phyloP scores from a whole-genome alignment of 1,140 invertebrate genomes.

The Calycopis cecrops region DNA sequence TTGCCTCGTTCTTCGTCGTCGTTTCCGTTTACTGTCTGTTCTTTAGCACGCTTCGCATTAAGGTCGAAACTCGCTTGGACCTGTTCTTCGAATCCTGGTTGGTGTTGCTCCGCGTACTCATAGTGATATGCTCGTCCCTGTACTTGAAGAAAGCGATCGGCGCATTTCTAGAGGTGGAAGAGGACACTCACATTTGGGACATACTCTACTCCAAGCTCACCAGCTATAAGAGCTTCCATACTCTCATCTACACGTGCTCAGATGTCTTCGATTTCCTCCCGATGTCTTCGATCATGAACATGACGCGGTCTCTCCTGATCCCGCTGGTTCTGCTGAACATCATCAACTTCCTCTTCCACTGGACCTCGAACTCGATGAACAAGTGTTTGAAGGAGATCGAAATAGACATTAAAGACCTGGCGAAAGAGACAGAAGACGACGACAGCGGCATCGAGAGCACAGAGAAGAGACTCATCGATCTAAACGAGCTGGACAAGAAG shows the following conservation, averaged over 20 bases:
- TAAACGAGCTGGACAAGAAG: slow-evolving; percentile 30
- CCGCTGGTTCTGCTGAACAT: slow-evolving; percentile 73
- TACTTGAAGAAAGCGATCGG: slow-evolving; percentile 51
- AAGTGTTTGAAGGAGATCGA: slow-evolving; percentile 22
- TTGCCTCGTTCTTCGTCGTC: slow-evolving; percentile 61
- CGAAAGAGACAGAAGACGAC: slow-evolving; percentile 29
- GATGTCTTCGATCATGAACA: slow-evolving; percentile 67
- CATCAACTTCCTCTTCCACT: slow-evolving; percentile 60
- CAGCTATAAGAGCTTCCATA: slow-evolving; percentile 86
- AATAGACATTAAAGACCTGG: slow-evolving; percentile 17
- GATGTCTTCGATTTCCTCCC: slow-evolving; percentile 89
- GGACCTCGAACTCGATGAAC: slow-evolving; percentile 41
- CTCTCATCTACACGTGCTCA: slow-evolving; percentile 89
- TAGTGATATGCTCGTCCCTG: slow-evolving; percentile 37
- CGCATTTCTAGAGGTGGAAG: slow-evolving; percentile 56
- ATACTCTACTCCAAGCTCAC: slow-evolving; percentile 86
- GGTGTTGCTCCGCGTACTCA: slow-evolving; percentile 35
- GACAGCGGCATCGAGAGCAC: slow-evolving; percentile 46
- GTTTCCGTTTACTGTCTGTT: slow-evolving; percentile 49
- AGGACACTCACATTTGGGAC: slow-evolving; percentile 85
- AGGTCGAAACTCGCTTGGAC: slow-evolving; percentile 41
- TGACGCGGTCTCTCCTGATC: slow-evolving; percentile 76
- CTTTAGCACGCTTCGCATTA: slow-evolving; percentile 47
- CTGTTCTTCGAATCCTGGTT: slow-evolving; percentile 44
- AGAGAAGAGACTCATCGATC: slow-evolving; percentile 27